phyloP scores from a whole-genome alignment of 2,113 vertebrate species.

The Marcusenius ussheri region DNA sequence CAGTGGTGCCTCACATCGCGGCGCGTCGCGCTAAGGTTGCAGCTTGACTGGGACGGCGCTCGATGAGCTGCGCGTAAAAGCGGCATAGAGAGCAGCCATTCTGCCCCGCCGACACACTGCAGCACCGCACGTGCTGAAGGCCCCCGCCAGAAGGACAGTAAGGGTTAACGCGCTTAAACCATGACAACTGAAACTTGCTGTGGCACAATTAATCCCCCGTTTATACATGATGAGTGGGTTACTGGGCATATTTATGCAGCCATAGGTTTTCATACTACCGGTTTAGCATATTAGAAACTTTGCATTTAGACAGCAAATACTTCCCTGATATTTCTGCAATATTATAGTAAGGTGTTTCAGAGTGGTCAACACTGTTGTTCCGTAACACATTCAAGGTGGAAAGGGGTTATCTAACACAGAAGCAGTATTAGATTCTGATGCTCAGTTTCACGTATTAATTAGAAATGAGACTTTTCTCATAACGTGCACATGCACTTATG shows the following conservation, averaged over 20 bases:
- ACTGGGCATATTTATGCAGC: background rate
- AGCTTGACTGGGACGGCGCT: background rate
- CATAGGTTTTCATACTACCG: background rate
- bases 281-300: background rate
- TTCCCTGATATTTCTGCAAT: background rate
- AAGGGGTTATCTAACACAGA: background rate
- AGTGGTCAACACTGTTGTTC: background rate
- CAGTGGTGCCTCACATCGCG: background rate
- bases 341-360: background rate
- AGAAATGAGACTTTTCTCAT: background rate
- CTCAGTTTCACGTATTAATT: background rate
- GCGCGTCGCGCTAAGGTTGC: background rate
- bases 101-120: background rate
- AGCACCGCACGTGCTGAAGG: background rate
- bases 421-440: background rate
- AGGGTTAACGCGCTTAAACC: background rate
- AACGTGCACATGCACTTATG: background rate
- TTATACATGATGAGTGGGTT: background rate
- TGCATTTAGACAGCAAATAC: background rate
- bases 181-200: background rate
- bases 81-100: background rate
- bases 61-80: background rate
- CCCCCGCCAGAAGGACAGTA: background rate
- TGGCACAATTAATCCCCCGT: background rate
- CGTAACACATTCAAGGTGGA: background rate